Conservation (phyloP, 2,888 invertebrate genomes). For the Galerucella nymphaeae region DNA sequence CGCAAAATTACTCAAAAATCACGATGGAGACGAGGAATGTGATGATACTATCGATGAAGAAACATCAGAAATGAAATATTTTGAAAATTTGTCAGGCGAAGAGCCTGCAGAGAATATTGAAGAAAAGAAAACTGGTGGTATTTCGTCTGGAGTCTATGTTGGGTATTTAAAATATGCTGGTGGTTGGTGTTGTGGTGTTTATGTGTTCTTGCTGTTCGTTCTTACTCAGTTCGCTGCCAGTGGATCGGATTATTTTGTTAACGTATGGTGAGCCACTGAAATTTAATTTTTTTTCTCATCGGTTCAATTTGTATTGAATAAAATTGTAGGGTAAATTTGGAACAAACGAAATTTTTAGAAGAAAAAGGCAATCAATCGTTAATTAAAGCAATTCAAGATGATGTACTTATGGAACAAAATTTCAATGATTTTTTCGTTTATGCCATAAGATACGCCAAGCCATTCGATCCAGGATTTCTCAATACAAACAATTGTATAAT, state of each 20-base stretch:
- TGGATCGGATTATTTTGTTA: constrained; percentile 82
- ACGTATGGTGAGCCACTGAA: constrained; percentile 72
- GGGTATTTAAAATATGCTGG: constrained; percentile 82
- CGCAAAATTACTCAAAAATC: constrained; percentile 65
- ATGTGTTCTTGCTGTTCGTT: constrained; percentile 73
- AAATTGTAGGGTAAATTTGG: constrained; percentile 59
- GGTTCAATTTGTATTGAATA: too few relatives aligned
- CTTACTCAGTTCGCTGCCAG: constrained; percentile 79
- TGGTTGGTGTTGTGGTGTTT: constrained; percentile 70
- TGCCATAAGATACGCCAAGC: constrained; percentile 4
- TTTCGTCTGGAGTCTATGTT: constrained; percentile 68
- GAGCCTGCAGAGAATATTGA: constrained; percentile 48
- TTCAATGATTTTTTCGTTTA: constrained; percentile 32
- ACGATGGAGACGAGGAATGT: constrained; percentile 55
- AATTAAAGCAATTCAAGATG: constrained; percentile 42
- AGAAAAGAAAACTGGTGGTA: constrained; percentile 66
- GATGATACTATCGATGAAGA: constrained; percentile 45
- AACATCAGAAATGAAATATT: constrained; percentile 36
- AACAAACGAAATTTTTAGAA: constrained; percentile 50
- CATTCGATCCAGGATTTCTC: constrained; percentile 45
- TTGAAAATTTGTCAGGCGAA: constrained; percentile 44
- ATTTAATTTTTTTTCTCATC: not conserved
- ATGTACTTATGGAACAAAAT: constrained; percentile 47
- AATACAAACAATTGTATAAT: constrained; percentile 52
- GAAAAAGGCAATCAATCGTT: constrained; percentile 42